A percentile compares a stretch with the other conserved stretches of the same genome.
Evolutionary conservation across 1,140 invertebrate genomes (phyloP).

Genomic region (Neodiprion pinetum): DNA sequence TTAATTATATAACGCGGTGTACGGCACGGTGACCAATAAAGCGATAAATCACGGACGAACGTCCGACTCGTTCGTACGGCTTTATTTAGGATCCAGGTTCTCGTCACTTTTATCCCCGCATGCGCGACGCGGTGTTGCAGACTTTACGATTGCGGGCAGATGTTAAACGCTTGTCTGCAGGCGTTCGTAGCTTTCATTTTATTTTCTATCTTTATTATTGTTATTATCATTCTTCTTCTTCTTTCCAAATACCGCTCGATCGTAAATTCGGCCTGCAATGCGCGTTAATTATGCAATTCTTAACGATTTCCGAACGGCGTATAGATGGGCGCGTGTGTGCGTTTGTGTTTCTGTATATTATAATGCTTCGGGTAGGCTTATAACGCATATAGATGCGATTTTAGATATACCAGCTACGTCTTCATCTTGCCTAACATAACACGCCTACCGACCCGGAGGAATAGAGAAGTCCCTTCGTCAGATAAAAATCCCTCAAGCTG

Average conservation of each 20-base stretch:
- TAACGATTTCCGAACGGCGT: neutral
- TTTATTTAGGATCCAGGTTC: no score
- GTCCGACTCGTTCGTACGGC: constrained; percentile 12
- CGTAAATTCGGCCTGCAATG: neutral
- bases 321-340: no score
- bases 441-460: neutral
- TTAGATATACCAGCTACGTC: constrained; percentile 4
- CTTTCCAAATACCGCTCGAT: neutral
- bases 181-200: neutral
- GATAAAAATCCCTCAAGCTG: constrained; percentile 7
- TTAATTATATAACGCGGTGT: constrained; percentile 28
- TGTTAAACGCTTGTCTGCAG: constrained; percentile 26
- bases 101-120: neutral
- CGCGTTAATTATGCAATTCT: constrained; percentile 14
- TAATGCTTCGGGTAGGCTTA: no score
- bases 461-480: neutral
- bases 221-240: neutral
- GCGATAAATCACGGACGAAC: constrained; percentile 36
- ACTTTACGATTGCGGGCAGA: constrained; percentile 35
- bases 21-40: constrained; percentile 23
- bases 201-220: neutral
- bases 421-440: constrained; percentile 2
- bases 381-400: neutral
- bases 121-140: constrained; percentile 11
- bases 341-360: no score